Base-by-base conservation (phyloP, 2,888 invertebrate species). In the Andrena chrysosceles region DNA sequence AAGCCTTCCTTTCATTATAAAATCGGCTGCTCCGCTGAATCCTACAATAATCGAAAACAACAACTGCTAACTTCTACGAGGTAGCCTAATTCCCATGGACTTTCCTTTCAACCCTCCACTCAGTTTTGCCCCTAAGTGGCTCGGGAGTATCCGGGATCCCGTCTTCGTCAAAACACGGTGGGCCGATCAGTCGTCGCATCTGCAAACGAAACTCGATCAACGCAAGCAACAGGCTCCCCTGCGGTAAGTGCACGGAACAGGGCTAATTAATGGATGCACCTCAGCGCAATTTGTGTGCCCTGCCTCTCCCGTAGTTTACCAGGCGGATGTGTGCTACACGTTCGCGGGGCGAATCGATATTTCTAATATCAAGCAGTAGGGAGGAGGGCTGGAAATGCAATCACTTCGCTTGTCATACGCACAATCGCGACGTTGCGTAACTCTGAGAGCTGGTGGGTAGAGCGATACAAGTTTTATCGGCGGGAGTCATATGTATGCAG, bases 211-310 rank as follows among this genome's bases (percentile, higher is more conserved):
- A 77, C 52, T 77, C 60, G 62, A 81, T 75, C 56, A 68, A 54
- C 29, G 62, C 31, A 49, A 56, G 56, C 59, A 29, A 20, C 54
- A 56, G 35, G 75, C 72, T 80, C 68, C 81, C 70, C 76, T 71
- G 72, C 42, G 77, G 78, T 85, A 84, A 90, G 89, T 89, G 88
- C 84, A 77, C 75, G 79, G 81, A 86, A 90, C 90, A 87, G 89
- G 85, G 88, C 86, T 91, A 91, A 91, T 91, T 91, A 90, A 86
- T 81, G 84, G 83, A 85, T 86, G 83, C 75, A 63, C 68, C 81
- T 52, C 64, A 31, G 75, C 62, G 70, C 76, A 85, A 86, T 86
- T 81, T 80, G 81, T 86, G 87, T 83, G 73, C 78, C 35, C 68
- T 31, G 49, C 63, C 71, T 62, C 77, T 81, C 49, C 31, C 10